Percentiles rank a stretch among this genome's conserved stretches.
These are phyloP conservation scores for Cheilosia pagana DNA, from an alignment of 2,888 invertebrate genomes.

Conservation along the genomic window DNA sequence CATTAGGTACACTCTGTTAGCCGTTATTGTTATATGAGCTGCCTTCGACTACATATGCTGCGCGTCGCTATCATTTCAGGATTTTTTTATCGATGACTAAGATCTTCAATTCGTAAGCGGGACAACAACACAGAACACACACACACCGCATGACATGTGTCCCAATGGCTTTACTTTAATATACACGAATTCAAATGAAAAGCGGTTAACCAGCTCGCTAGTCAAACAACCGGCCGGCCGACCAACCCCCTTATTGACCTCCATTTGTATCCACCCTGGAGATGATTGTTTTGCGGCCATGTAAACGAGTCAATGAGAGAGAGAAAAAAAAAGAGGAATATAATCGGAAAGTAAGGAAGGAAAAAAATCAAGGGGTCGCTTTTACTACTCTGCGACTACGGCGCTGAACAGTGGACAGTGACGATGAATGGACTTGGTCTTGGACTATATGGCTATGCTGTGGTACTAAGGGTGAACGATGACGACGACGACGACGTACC, in stretches of 20 bases:
- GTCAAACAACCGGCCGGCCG: conserved; percentile 50
- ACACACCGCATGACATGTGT: conserved; percentile 63
- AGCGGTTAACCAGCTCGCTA: conserved; percentile 71
- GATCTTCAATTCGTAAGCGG: conserved; percentile 62
- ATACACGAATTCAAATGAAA: conserved; percentile 73
- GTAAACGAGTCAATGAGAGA: conserved; percentile 70
- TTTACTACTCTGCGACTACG: conserved; percentile 51
- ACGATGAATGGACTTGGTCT: conserved; percentile 68
- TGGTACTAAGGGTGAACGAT: conserved; percentile 63
- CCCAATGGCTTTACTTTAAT: conserved; percentile 71
- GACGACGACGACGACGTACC: conserved; percentile 28
- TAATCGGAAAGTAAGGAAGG: conserved; percentile 62
- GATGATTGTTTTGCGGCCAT: conserved; percentile 75
- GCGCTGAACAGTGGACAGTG: conserved; percentile 48
- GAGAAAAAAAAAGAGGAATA: conserved; percentile 32
- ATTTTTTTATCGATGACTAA: conserved; percentile 69
- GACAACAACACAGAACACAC: conserved; percentile 14
- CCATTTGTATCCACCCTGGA: conserved; percentile 74
- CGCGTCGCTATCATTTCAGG: conserved; percentile 58
- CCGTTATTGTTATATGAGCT: conserved; percentile 1
- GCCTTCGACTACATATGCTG: conserved; percentile 45
- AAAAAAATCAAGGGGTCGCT: conserved; percentile 71
- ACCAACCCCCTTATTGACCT: conserved; percentile 73
- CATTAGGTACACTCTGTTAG: conserved; percentile 42
- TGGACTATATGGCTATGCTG: conserved; percentile 52